These are phyloP conservation scores for Mormyrops boulengeri DNA, from an alignment of 2,797 vertebrate species.

Conservation along the genomic window DNA sequence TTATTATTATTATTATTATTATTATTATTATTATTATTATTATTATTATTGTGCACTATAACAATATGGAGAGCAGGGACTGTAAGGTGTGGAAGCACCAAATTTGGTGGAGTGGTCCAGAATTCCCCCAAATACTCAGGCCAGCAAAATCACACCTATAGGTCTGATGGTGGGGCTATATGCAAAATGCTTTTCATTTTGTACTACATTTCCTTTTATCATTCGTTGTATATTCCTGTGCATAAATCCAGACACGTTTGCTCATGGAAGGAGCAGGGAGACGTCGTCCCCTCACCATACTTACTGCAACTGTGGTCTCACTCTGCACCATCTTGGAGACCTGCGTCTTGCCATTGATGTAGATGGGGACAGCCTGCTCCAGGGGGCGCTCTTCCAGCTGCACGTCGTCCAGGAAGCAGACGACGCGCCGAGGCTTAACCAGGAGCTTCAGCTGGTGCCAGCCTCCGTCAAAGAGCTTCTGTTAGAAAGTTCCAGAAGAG, in stretches of 20 bases:
- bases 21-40: too few relatives aligned
- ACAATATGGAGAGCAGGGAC: neutral
- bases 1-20: too few relatives aligned
- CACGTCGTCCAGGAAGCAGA: constrained; percentile 60
- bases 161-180: neutral
- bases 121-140: neutral
- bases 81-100: neutral
- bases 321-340: constrained; percentile 55
- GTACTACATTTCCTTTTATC: neutral
- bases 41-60: neutral
- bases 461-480: constrained; percentile 64
- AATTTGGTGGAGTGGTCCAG: neutral
- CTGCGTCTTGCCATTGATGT: constrained; percentile 70
- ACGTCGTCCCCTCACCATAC: constrained; percentile 23
- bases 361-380: constrained; percentile 60
- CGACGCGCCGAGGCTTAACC: constrained; percentile 50
- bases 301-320: constrained; percentile 57
- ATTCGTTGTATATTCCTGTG: neutral
- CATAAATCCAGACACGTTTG: neutral
- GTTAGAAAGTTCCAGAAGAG: constrained; percentile 2
- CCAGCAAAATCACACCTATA: neutral
- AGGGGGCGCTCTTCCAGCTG: constrained; percentile 47
- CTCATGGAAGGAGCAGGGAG: neutral
- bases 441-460: constrained; percentile 76
- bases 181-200: neutral